Percentiles rank a stretch among this genome's conserved stretches.
Evolutionary conservation across 2,113 vertebrate genomes (phyloP).

Genomic region (Rhinopithecus roxellana): DNA sequence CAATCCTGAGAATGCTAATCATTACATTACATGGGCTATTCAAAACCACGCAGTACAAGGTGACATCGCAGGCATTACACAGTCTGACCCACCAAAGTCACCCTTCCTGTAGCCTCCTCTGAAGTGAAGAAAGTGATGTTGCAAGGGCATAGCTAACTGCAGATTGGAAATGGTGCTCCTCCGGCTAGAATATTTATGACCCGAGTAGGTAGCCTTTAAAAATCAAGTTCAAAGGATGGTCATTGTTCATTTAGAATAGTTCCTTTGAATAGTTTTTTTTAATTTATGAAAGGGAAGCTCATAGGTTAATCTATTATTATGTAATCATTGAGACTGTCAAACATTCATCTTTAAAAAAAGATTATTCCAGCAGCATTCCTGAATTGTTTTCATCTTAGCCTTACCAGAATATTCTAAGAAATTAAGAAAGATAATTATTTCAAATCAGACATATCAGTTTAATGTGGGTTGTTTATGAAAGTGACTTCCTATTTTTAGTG

Average conservation of each 20-base stretch:
- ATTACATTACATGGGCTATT: background rate
- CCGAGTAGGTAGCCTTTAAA: background rate
- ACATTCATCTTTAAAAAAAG: background rate
- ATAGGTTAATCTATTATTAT: background rate
- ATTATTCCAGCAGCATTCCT: background rate
- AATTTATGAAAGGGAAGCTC: conserved; percentile 8
- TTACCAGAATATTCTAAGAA: conserved; percentile 29
- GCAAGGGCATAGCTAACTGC: background rate
- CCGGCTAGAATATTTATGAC: background rate
- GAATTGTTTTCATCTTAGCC: background rate
- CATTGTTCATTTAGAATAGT: background rate
- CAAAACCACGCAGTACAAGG: background rate
- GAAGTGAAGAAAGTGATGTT: background rate
- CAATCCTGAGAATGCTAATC: no score
- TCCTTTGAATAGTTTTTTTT: background rate
- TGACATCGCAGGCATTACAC: no score
- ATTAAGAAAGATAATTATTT: background rate
- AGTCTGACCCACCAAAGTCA: background rate
- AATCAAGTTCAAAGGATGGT: background rate
- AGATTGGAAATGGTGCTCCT: background rate
- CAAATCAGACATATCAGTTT: background rate
- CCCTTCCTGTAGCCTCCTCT: background rate
- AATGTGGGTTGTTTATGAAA: background rate
- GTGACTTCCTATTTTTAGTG: background rate
- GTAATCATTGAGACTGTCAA: background rate